Conservation (phyloP, 2,113 vertebrate genomes). For the Coptodon bakossiorum region DNA sequence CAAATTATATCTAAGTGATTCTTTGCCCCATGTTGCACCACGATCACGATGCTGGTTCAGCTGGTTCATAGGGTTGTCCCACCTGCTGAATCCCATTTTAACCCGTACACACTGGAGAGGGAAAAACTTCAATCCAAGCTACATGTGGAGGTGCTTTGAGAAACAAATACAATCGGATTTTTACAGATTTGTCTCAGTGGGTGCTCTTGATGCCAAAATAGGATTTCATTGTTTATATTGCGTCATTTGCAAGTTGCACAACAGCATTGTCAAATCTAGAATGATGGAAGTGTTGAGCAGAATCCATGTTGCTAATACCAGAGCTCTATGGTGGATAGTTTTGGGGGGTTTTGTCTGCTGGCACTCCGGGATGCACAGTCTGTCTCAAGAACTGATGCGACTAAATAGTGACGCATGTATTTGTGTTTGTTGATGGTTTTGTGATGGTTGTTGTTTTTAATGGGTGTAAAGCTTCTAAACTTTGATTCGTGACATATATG, state of each 20-base stretch:
- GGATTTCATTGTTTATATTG: neutral
- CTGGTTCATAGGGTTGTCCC: neutral
- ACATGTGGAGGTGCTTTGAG: neutral
- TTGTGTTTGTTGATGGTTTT: neutral
- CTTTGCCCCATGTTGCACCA: neutral
- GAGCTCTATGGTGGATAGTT: neutral
- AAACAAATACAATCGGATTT: neutral
- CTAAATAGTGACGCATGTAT: neutral
- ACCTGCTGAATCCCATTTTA: neutral
- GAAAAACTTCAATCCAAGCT: neutral
- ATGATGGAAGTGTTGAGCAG: neutral
- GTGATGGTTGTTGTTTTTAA: neutral
- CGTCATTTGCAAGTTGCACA: neutral
- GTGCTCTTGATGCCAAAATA: neutral
- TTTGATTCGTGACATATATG: too few relatives aligned
- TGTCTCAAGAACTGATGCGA: neutral
- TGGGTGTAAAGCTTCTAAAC: neutral
- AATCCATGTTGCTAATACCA: neutral
- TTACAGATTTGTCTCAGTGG: neutral
- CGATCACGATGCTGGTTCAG: neutral
- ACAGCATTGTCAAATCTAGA: neutral
- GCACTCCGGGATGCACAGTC: neutral
- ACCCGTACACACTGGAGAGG: neutral
- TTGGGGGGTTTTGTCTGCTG: neutral
- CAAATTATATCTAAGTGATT: neutral